Evolutionary conservation across 2,113 vertebrate genomes (phyloP).

Genomic region (Odontophorus gujanensis): DNA sequence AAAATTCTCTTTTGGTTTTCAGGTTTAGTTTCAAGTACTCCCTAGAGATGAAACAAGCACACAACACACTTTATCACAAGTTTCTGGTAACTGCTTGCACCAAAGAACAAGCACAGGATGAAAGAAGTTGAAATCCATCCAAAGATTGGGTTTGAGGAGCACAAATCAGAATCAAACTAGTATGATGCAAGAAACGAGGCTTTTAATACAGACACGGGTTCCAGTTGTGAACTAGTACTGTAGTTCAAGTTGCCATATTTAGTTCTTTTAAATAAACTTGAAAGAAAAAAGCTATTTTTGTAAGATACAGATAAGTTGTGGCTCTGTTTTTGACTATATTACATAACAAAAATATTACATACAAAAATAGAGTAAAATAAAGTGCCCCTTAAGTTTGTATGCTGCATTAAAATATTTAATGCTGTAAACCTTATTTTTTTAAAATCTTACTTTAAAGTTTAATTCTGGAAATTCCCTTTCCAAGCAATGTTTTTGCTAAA

Average conservation of each 20-base stretch:
- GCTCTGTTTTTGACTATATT: constrained; percentile 49
- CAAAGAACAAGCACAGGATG: neutral
- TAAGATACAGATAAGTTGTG: constrained; percentile 3
- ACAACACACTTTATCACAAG: neutral
- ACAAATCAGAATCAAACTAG: neutral
- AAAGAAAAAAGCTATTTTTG: constrained; percentile 44
- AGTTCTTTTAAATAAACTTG: constrained; percentile 41
- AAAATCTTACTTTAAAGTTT: constrained; percentile 64
- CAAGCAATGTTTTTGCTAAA: constrained; percentile 82
- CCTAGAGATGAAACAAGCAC: constrained; percentile 29
- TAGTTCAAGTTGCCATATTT: neutral
- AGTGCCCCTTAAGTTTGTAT: constrained; percentile 53
- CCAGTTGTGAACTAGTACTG: neutral
- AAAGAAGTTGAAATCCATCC: neutral
- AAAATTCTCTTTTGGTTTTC: constrained; percentile 44
- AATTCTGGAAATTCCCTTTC: constrained; percentile 69
- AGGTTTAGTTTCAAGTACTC: constrained; percentile 51
- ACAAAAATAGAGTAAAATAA: constrained; percentile 78
- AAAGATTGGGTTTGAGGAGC: neutral
- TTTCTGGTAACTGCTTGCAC: neutral
- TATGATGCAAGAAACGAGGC: neutral
- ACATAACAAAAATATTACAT: constrained; percentile 69
- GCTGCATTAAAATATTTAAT: constrained; percentile 73
- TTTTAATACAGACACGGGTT: constrained; percentile 5
- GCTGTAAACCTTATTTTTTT: constrained; percentile 74